Conservation (phyloP, 2,113 vertebrate genomes). For the Nesoenas mayeri region DNA sequence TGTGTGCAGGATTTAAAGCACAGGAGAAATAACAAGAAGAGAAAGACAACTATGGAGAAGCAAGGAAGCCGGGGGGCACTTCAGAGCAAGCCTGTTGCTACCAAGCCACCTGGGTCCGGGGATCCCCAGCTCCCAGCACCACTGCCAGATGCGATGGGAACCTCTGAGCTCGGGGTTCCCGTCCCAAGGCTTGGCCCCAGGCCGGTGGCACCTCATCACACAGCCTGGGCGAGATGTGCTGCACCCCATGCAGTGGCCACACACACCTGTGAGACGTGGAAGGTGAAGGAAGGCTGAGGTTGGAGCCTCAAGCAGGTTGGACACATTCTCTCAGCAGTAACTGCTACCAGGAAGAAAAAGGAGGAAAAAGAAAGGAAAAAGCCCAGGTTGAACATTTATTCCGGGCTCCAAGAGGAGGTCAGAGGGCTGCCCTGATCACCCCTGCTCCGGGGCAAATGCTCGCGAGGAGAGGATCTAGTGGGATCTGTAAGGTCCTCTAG, state of each 20-base stretch:
- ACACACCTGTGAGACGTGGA: rapidly evolving
- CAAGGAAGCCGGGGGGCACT: not conserved
- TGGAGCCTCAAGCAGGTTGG: not conserved
- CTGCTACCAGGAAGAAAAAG: not conserved
- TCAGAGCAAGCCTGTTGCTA: not conserved
- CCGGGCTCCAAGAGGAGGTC: not conserved
- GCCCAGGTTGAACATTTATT: not conserved
- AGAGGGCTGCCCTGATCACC: not conserved
- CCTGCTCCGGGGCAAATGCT: not conserved
- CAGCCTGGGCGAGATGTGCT: not conserved
- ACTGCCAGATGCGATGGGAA: not conserved
- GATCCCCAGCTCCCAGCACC: not conserved
- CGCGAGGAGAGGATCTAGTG: not conserved
- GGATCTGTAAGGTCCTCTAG: constrained; percentile 12
- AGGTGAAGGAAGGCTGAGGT: not conserved
- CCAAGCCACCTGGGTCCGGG: not conserved
- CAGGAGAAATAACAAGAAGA: not conserved
- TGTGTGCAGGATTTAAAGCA: not conserved
- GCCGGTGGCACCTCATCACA: rapidly evolving
- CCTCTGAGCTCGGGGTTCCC: not conserved
- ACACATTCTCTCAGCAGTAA: not conserved
- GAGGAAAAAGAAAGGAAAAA: not conserved
- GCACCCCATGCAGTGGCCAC: not conserved
- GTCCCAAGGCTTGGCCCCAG: not conserved
- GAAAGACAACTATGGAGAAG: not conserved